Base-by-base conservation (phyloP, 2,113 vertebrate species). In the Prochilodus magdalenae region DNA sequence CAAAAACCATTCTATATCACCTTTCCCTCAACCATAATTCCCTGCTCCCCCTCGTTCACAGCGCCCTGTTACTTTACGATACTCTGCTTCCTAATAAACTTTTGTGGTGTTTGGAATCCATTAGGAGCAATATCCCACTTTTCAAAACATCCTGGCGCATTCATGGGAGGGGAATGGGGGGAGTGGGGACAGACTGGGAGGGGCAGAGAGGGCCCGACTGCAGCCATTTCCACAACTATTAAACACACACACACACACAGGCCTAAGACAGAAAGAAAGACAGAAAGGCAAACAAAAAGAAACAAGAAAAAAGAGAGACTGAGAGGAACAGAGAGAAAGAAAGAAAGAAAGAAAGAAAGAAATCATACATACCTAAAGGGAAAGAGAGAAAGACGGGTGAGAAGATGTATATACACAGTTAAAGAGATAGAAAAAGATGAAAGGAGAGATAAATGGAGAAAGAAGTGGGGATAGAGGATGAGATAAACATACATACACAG, bases 21-120 rank as follows among this genome's bases (percentile, higher is more conserved):
- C 36, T 55, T 77, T 15, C 65, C 62, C 49, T 24, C 51, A 78
- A 18, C 65, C 72, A 66, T 77, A 29, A 51, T 59, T 29, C 70
- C 47, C 47, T 44, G 60, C 73, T 11, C 66, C 5, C 59, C 36
- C 36, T 60, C 72, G 29, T 26, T 26, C 24, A 73, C 83, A 73
- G 79, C 33, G 49, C 84, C 84, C 63, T 79, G 79, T 47, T 51
- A 83, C 89, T 94, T 94, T 91, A 93, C 81, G 79, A 90, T 78
- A 87, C 91, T 86, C 90, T 65, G 88, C 87, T 91, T 93, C 90
- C 92, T 92, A 93, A 93, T 94, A 94, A 94, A 95, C 91, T 87
- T 93, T 91, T 93, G 90, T 92, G 91, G 91, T 91, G 90, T 92
- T 94, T 94, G 92, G 91, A 93, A 94, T 92, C 91, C 90, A 93